A percentile compares a stretch with the other conserved stretches of the same genome.
Conservation (phyloP, 2,113 vertebrate species). For the Buteo buteo region DNA sequence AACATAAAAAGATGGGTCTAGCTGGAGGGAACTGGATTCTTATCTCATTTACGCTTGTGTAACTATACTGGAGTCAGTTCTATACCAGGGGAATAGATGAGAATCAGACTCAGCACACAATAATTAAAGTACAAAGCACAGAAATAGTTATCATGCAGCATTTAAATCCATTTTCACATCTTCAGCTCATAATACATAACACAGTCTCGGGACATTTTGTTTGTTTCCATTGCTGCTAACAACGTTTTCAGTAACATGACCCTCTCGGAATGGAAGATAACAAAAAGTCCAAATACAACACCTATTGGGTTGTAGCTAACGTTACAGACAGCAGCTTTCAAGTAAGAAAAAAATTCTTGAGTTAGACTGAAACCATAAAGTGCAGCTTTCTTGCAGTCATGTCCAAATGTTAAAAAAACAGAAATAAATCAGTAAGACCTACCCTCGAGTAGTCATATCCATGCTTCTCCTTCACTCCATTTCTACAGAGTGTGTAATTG, state of each 20-base stretch:
- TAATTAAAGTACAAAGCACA: slow-evolving; percentile 16
- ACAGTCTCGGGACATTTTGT: neutral
- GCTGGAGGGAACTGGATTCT: neutral
- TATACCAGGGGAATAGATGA: neutral
- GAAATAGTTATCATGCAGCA: neutral
- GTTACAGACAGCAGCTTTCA: neutral
- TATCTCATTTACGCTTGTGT: neutral
- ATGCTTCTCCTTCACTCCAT: slow-evolving; percentile 91
- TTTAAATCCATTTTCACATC: neutral
- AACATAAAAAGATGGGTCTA: neutral
- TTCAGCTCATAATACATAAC: neutral
- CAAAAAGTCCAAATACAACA: neutral
- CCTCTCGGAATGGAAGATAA: neutral
- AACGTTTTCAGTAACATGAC: neutral
- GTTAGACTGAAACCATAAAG: neutral
- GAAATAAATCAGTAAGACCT: slow-evolving; percentile 27
- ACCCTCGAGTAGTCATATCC: slow-evolving; percentile 89
- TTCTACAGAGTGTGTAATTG: slow-evolving; percentile 94
- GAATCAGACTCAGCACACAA: neutral
- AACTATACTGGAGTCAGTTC: neutral
- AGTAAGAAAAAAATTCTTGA: neutral
- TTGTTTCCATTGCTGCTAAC: neutral
- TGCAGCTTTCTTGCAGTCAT: neutral
- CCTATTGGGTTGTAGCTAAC: neutral
- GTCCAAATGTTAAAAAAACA: neutral